Conservation (phyloP, 2,113 vertebrate genomes). For the Lepidothrix coronata region DNA sequence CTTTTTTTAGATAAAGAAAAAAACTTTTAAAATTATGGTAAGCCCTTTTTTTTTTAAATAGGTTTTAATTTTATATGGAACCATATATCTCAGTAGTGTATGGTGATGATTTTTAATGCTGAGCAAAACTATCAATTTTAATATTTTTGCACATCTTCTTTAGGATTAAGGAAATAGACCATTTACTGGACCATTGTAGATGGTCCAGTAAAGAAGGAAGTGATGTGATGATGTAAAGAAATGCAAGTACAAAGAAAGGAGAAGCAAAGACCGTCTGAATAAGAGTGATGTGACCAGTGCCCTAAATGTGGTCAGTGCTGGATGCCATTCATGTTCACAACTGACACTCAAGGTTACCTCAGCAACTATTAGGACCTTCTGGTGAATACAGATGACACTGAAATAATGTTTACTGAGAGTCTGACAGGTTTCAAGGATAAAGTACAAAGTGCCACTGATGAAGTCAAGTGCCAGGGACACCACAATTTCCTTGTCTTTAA, state of each 20-base stretch:
- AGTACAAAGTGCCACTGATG: conserved; percentile 12
- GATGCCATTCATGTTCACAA: neutral
- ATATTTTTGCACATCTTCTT: neutral
- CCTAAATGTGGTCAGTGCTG: neutral
- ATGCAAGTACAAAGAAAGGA: neutral
- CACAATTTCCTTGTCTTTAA: conserved; percentile 46
- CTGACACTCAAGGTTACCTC: conserved; percentile 18
- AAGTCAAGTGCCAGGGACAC: conserved; percentile 42
- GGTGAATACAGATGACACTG: neutral
- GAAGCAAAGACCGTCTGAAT: neutral
- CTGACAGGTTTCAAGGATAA: conserved; percentile 35
- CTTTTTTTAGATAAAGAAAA: neutral
- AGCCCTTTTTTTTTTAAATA: neutral
- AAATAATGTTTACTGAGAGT: conserved; percentile 21
- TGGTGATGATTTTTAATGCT: neutral
- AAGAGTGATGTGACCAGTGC: neutral
- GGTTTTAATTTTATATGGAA: neutral
- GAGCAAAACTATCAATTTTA: neutral
- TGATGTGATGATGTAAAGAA: neutral
- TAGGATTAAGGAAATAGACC: neutral
- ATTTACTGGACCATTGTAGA: neutral
- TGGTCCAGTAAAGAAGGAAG: neutral
- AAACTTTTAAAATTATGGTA: neutral
- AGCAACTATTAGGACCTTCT: neutral
- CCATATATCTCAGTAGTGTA: neutral